These are phyloP conservation scores for Pyralis farinalis DNA, from an alignment of 2,888 invertebrate genomes.

Conservation along the genomic window DNA sequence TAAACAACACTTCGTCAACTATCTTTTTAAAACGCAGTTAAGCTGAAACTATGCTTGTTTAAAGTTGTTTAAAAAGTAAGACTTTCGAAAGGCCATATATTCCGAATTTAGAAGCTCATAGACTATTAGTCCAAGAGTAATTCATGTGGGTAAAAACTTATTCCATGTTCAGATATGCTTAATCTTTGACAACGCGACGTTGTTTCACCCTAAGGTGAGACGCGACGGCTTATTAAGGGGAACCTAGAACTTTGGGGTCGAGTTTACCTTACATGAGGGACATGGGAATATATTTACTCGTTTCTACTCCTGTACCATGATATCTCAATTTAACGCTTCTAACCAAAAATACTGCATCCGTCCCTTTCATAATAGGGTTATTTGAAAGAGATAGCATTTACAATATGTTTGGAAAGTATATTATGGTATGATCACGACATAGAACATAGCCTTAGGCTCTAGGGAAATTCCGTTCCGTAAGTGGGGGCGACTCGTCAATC, in stretches of 20 bases:
- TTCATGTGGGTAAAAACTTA: too few species aligned
- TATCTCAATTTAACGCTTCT: conserved; percentile 28
- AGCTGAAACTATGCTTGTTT: too few species aligned
- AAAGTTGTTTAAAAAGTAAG: too few species aligned
- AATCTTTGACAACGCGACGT: conserved; percentile 41
- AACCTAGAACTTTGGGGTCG: conserved; percentile 76
- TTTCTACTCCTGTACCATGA: conserved; percentile 43
- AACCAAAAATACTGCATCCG: conserved; percentile 29
- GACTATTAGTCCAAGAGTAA: too few species aligned
- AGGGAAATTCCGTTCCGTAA: conserved; percentile 63
- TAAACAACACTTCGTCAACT: too few species aligned
- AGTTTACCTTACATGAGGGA: conserved; percentile 58
- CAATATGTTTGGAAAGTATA: conserved; percentile 49
- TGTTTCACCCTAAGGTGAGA: conserved; percentile 68
- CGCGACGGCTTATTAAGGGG: conserved; percentile 73
- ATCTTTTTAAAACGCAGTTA: too few species aligned
- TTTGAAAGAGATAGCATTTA: conserved; percentile 41
- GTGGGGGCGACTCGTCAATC: conserved; percentile 63
- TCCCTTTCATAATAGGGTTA: conserved; percentile 29
- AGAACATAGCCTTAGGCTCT: conserved; percentile 54
- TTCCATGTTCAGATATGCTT: conserved; percentile 2
- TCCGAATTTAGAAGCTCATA: too few species aligned
- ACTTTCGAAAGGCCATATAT: too few species aligned
- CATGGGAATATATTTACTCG: conserved; percentile 64
- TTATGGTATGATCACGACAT: conserved; percentile 30